These are phyloP conservation scores for Lasioglossum leucozonium DNA, from an alignment of 2,888 invertebrate species.

Conservation along the genomic window DNA sequence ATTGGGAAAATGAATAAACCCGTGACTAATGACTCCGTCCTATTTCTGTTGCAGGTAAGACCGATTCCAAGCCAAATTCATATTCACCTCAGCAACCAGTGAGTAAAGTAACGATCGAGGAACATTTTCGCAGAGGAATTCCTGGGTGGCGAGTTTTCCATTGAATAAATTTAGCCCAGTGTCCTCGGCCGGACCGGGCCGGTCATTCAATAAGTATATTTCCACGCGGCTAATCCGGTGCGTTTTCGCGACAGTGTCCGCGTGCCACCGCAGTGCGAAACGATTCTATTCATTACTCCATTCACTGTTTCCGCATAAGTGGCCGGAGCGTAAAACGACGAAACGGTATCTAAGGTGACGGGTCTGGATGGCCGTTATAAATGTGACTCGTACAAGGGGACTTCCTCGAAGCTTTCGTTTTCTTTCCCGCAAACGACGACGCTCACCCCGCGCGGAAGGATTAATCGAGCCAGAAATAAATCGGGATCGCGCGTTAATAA, in stretches of 20 bases:
- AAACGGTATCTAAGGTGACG: slow-evolving; percentile 39
- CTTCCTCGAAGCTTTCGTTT: slow-evolving; percentile 61
- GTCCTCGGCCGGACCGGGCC: neutral
- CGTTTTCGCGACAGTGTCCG: neutral
- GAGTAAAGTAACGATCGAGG: slow-evolving; percentile 10
- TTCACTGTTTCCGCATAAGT: slow-evolving; percentile 59
- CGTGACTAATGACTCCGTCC: neutral
- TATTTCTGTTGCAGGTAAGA: slow-evolving; percentile 17
- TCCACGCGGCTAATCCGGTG: neutral
- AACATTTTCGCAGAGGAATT: neutral
- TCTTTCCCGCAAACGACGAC: slow-evolving; percentile 40
- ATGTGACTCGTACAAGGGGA: slow-evolving; percentile 50
- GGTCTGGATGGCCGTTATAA: slow-evolving; percentile 50
- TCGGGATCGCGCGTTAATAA: slow-evolving; percentile 53
- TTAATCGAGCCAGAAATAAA: slow-evolving; percentile 64
- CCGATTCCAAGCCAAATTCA: neutral
- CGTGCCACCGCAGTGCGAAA: slow-evolving; percentile 20
- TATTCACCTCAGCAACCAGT: neutral
- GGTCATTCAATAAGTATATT: slow-evolving; percentile 8
- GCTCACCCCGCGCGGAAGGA: slow-evolving; percentile 46
- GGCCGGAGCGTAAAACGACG: slow-evolving; percentile 55
- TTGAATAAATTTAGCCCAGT: slow-evolving; percentile 13
- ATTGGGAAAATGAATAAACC: neutral
- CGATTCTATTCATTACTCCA: slow-evolving; percentile 52
- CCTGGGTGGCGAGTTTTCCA: slow-evolving; percentile 30